These are phyloP conservation scores for Harpegnathos saltator DNA, from an alignment of 1,140 invertebrate species.

Conservation along the genomic window DNA sequence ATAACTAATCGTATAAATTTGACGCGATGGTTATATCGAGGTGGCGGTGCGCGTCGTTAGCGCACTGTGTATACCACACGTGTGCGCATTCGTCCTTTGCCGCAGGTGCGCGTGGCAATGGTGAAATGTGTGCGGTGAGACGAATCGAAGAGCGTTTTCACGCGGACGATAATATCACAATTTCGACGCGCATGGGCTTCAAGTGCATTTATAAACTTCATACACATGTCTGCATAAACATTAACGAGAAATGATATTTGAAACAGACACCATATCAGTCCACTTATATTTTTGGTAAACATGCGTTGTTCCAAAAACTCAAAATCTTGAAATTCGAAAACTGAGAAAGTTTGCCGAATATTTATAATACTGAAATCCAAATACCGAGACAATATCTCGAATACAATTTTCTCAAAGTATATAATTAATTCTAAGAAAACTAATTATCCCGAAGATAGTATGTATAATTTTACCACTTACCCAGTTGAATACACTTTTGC, in stretches of 20 bases:
- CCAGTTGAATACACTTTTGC: no score
- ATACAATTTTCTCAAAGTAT: no score
- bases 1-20: slow-evolving; percentile 47
- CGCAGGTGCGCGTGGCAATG: not conserved
- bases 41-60: not conserved
- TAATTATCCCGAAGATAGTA: no score
- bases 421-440: no score
- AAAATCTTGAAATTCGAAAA: no score
- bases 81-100: slow-evolving; percentile 16
- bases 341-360: no score
- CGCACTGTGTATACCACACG: slow-evolving; percentile 1
- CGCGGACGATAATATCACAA: not conserved
- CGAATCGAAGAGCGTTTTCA: slow-evolving; percentile 15
- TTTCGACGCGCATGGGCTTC: not conserved
- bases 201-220: not conserved
- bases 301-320: no score
- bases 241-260: not conserved
- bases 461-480: no score
- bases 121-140: not conserved
- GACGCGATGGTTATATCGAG: slow-evolving; percentile 26
- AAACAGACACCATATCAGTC: not conserved
- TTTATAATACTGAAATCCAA: no score
- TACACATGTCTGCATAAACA: slow-evolving; percentile 6
- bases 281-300: no score
- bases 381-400: no score